phyloP scores from a whole-genome alignment of 2,888 invertebrate species.

The Standfussiana lucernea region DNA sequence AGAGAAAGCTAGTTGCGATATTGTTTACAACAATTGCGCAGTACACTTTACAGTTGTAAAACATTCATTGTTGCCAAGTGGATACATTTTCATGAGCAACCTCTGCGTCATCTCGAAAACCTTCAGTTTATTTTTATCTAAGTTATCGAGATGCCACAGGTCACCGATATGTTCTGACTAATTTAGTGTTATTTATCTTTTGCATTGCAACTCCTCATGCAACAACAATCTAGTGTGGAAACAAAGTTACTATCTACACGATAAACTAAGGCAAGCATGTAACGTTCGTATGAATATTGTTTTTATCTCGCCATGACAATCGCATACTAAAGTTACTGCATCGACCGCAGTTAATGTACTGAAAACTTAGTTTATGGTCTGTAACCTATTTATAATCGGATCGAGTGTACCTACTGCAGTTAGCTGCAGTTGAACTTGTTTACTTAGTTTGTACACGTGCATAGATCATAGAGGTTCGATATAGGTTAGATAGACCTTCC shows the following conservation, averaged over 20 bases:
- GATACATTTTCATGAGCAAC: slow-evolving; percentile 26
- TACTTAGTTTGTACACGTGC: slow-evolving; percentile 17
- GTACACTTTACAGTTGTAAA: slow-evolving; percentile 9
- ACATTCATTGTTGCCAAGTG: slow-evolving; percentile 37
- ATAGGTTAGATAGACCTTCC: not conserved
- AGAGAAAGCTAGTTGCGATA: slow-evolving; percentile 39
- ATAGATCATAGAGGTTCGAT: not conserved
- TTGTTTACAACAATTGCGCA: slow-evolving; percentile 27
- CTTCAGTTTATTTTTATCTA: slow-evolving; percentile 46
- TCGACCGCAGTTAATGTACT: slow-evolving; percentile 59
- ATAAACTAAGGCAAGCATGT: slow-evolving; percentile 20
- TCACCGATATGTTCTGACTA: slow-evolving; percentile 44
- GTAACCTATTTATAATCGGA: slow-evolving; percentile 53
- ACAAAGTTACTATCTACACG: slow-evolving; percentile 27
- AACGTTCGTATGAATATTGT: slow-evolving; percentile 25
- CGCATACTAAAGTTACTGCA: slow-evolving; percentile 51
- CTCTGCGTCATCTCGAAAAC: slow-evolving; percentile 39
- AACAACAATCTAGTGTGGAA: slow-evolving; percentile 36
- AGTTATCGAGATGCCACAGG: slow-evolving; percentile 57
- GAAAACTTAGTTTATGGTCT: slow-evolving; percentile 57
- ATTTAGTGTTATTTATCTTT: slow-evolving; percentile 45
- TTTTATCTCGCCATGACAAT: slow-evolving; percentile 58
- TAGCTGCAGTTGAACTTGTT: slow-evolving; percentile 39
- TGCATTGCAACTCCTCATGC: slow-evolving; percentile 29
- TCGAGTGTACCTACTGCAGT: slow-evolving; percentile 4